Base-by-base conservation (phyloP, 2,113 vertebrate genomes). In the Rutilus rutilus region DNA sequence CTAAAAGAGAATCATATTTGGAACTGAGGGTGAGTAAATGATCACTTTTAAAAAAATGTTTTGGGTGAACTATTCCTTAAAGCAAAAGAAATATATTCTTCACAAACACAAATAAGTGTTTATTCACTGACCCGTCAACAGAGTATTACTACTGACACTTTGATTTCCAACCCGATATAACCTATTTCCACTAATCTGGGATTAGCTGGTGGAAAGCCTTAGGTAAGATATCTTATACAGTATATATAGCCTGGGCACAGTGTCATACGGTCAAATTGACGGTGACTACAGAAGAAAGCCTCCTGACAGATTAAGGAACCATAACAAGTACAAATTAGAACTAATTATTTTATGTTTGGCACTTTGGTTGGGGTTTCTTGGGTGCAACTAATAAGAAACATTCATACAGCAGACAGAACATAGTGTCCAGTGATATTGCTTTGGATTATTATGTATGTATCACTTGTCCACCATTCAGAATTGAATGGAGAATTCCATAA, bases 301-400 rank as follows among this genome's bases (percentile, higher is more conserved):
- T 59, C 39, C 52, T 54, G 82, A 73, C 82, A 86, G 85, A 88
- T 89, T 88, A 88, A 62, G 15, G 9, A 69, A 62, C 67, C 25
- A 6, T 33, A 59, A 69, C n/a, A 42, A 57, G 45, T 12, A 71
- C 30, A 57, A 73, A 67, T 52, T 30, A 52, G 33, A 67, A 78
- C 65, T 78, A 80, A 71, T 65, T 45, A 25, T 25, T 21, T 6
- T 59, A 6, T 79, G 30, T 30, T 60, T 59, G 27, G 12, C 19
- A 15, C 77, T 60, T 79, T 39, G 19, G 50, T 21, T n/a, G 6
- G 5, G 77, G 19, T 39, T 30, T 42, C 33, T 74, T 19, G 25
- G 2, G 19, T 23, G 67, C 4, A 42, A 11, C 4, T n/a, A 71
- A 42, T 71, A 71, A 71, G 36, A 5, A 36, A 42, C 67, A 12